Evolutionary conservation across 2,888 invertebrate genomes (phyloP), one percentile per base, ranked within the genome.

Genomic region (Andricus quercusramuli): DNA sequence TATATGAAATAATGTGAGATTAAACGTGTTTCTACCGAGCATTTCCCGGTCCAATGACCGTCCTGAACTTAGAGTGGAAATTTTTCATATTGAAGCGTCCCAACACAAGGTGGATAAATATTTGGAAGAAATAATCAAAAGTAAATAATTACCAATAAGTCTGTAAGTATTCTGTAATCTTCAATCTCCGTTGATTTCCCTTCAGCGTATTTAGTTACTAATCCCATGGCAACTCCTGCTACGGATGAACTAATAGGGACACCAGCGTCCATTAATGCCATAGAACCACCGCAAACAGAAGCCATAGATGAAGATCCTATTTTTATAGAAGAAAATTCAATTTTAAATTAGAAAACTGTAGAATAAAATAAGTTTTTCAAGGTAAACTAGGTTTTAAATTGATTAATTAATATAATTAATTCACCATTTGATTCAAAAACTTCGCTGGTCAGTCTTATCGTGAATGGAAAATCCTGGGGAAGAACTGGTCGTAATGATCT

Each of bases 241-340:
- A 96, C 98, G 5, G 97, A 94, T 13, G 95, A 93, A 1, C 94
- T 90, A 74, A 99, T 94, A 1, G 96, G 95, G 6, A 99, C 97
- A 0, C 99, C 99, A 13, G 99, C 99, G 94, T 99, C 99, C 95
- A 98, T 95, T 47, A 99, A 93, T 0, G 99, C 99, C 86, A 99
- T 93, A 84, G 97, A 97, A 0, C 99, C 99, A 0, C 97, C 99
- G 93, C 99, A 99, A 8, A 99, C 96, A 25, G 98, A 97, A 25
- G 99, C 99, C 99, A 99, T 99, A 0, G 99, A 99, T 79, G 99
- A 99, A 0, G 99, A 99, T 0, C 98, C 98, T 96, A 22, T 76
- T 41, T 56, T 67, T 66, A 77, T 37, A 59, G 37, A 85, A 86
- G 9, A 68, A 47, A 76, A 25, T 44, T 68, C 70, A 29, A 32